Base-by-base conservation (phyloP, 2,888 invertebrate genomes). In the Eurytoma adleriae region DNA sequence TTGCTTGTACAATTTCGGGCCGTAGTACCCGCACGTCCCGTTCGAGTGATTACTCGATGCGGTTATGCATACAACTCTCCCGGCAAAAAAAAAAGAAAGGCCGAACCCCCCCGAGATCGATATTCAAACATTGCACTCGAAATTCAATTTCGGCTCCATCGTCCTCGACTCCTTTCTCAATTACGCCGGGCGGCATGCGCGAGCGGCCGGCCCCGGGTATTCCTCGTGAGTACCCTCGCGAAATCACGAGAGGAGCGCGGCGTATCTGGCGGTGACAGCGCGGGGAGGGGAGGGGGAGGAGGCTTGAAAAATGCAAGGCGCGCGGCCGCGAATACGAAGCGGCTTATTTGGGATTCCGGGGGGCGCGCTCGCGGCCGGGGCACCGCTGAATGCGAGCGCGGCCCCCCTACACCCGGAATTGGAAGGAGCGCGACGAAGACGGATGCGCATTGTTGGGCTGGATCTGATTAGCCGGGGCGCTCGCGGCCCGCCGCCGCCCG, bases 311-410 rank as follows among this genome's bases (percentile, higher is more conserved):
- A 67, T 67, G 67, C 52, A 18, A 13, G 52, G 24, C 50, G 50
- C 67, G 67, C 50, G 67, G 20, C 48, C 30, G 30, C 56, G 56
- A 69, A 69, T 68, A 54, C 68, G 68, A 68, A 68, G 20, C 24
- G 30, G 7, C 27, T n/a, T 30, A 56, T 56, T 69, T 69, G 69
- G 30, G 27, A 69, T 69, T 69, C 69, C n/a, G 64, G 64, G n/a
- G 30, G 16, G 30, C 30, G 16, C 40, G 40, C 40, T 18, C 64
- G 40, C 30, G 30, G 7, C 18, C 40, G 5, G 40, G 2, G 40
- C 64, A 30, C 30, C 62, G 30, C n/a, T 62, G 64, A 40, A 40
- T 40, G 40, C 40, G n/a, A 3, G n/a, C 27, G 64, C 14, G 40
- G 0, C 14, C 30, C 13, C 5, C 24, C n/a, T 59, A 50, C 50